Conservation (phyloP, 2,888 invertebrate species). For the Chrysolina haemoptera region DNA sequence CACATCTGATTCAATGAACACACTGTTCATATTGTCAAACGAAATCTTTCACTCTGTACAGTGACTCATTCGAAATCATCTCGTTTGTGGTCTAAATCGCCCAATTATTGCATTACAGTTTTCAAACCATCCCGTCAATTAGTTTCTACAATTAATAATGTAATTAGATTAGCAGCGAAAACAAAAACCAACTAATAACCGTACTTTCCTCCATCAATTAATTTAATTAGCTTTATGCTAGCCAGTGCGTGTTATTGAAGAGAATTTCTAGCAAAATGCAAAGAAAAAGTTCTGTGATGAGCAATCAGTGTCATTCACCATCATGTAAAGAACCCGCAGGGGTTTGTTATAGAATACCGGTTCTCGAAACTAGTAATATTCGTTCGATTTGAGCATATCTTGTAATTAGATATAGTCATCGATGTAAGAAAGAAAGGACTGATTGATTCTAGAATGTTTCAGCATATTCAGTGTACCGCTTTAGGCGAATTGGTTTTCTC, state of each 20-base stretch:
- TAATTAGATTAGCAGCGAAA: not conserved
- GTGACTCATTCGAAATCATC: too few species aligned
- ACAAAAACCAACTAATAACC: slow-evolving; percentile 7
- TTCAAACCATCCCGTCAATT: not conserved
- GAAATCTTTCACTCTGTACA: too few species aligned
- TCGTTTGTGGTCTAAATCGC: not conserved
- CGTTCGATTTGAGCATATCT: slow-evolving; percentile 39
- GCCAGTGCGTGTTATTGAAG: slow-evolving; percentile 27
- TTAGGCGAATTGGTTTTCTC: too few species aligned
- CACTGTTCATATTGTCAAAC: too few species aligned
- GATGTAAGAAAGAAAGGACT: not conserved
- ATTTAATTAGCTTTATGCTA: slow-evolving; percentile 18
- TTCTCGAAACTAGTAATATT: slow-evolving; percentile 42
- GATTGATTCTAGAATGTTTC: not conserved
- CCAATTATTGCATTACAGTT: not conserved
- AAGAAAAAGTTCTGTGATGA: slow-evolving; percentile 43
- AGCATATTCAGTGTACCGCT: not conserved
- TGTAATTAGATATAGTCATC: slow-evolving; percentile 40
- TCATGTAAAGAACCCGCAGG: slow-evolving; percentile 48
- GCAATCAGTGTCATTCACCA: slow-evolving; percentile 57
- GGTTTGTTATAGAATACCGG: slow-evolving; percentile 54
- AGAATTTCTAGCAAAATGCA: slow-evolving; percentile 24
- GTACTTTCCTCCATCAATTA: slow-evolving; percentile 17
- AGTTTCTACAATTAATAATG: not conserved
- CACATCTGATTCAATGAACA: too few species aligned